A percentile compares a stretch with the other conserved stretches of the same genome.
Evolutionary conservation across 2,113 vertebrate species (phyloP).

Genomic region (Caranx melampygus): DNA sequence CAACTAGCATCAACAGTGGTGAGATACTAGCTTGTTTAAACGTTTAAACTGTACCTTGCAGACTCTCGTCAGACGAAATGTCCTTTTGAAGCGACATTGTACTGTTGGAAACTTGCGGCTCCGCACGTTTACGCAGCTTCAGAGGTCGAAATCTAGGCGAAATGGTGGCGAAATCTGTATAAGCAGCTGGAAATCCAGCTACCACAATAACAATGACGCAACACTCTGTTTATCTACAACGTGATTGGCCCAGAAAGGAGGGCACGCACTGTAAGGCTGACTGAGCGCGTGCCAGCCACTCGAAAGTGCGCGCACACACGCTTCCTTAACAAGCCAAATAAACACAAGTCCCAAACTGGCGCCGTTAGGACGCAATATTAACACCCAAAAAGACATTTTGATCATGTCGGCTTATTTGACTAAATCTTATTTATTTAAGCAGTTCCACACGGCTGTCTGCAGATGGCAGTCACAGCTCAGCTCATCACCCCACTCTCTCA

Average conservation of each 20-base stretch:
- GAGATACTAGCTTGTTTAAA: neutral
- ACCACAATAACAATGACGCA: constrained; percentile 79
- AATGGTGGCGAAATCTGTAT: constrained; percentile 56
- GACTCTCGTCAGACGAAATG: constrained; percentile 61
- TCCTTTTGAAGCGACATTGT: constrained; percentile 70
- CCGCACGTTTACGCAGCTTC: constrained; percentile 3
- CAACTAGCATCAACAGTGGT: neutral
- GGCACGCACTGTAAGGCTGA: constrained; percentile 18
- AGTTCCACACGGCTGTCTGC: constrained; percentile 44
- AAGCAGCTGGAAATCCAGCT: constrained; percentile 21
- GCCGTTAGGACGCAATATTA: neutral
- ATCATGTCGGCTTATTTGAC: neutral
- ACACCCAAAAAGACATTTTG: neutral
- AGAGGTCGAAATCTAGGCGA: constrained; percentile 6
- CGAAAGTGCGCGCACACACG: neutral
- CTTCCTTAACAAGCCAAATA: neutral
- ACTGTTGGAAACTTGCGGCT: neutral
- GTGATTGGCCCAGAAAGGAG: constrained; percentile 66
- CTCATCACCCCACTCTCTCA: neutral
- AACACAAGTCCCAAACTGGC: neutral
- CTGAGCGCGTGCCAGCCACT: neutral
- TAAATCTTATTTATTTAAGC: neutral
- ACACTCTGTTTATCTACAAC: constrained; percentile 69
- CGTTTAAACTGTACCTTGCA: constrained; percentile 71
- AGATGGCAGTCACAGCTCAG: constrained; percentile 62